A percentile compares a stretch with the other conserved stretches of the same genome.
These are phyloP conservation scores for Cephus nigrinus DNA, from an alignment of 2,888 invertebrate species.

Conservation along the genomic window DNA sequence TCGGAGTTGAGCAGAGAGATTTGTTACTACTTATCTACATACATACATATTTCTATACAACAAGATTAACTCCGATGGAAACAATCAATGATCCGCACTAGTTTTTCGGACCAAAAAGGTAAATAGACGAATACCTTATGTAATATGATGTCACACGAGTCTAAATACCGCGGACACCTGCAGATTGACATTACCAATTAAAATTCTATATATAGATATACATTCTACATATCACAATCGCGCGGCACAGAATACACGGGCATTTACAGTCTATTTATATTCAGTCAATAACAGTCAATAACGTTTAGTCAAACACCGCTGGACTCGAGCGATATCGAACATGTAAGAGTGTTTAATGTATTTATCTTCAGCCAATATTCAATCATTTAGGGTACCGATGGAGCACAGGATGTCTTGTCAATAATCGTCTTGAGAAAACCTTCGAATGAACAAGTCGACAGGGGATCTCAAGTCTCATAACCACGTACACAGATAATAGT, in stretches of 20 bases:
- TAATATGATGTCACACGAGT: no score
- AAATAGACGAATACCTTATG: no score
- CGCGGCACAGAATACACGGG: not conserved
- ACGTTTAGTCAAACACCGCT: not conserved
- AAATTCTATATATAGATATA: not conserved
- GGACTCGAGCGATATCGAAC: not conserved
- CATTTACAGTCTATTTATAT: not conserved
- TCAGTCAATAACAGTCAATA: not conserved
- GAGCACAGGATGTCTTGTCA: slow-evolving; percentile 37
- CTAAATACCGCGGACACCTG: no score
- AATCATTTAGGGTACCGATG: slow-evolving; percentile 11
- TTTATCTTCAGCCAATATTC: not conserved
- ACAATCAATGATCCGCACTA: not conserved
- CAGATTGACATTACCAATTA: not conserved
- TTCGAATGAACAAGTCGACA: not conserved
- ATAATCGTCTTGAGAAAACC: slow-evolving; percentile 32
- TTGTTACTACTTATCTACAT: not conserved
- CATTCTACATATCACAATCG: not conserved
- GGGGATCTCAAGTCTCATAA: not conserved
- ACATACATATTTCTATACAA: not conserved
- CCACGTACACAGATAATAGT: not conserved
- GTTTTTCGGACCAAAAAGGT: not conserved
- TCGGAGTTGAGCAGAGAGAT: not conserved
- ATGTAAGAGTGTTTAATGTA: not conserved
- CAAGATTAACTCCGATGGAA: not conserved